Evolutionary conservation across 1,140 invertebrate genomes (phyloP), one percentile per base, ranked within the genome.

Genomic region (Danaus plexippus): DNA sequence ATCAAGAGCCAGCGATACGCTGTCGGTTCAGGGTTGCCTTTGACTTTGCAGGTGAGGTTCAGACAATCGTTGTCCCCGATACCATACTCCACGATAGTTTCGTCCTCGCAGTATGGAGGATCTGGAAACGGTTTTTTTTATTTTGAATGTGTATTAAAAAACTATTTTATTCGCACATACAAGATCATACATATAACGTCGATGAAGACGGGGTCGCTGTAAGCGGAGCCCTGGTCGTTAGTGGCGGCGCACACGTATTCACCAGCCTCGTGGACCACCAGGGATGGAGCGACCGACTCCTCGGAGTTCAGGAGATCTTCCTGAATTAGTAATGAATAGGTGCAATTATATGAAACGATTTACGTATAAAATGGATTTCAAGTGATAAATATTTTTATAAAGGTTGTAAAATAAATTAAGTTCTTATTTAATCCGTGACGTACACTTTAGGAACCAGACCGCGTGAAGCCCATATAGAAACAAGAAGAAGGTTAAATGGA

Each of bases 21-120:
- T 1, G 48, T 49, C 4, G 79, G 71, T 41, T 59, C 54, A 0
- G 84, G 84, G 52, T 80, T 82, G 1, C 65, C 67, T 22, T 69
- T 75, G 41, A 87, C 70, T 32, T 67, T 75, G 53, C 84, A 87
- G 0, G 75, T 83, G 43, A 87, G 59, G 50, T 84, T 81, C 2
- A 82, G 60, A 8, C 60, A 66, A 32, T 84, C 77, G 32, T 74
- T 67, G 9, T 75, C 75, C 2, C 66, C 73, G 0, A 85, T 45
- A 0, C 81, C 84, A 55, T 77, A 87, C 56, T 81, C 79, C 11
- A 67, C 53, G 13, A 71, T 55, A 1, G 12, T 64, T 49, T 73
- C 63, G 32, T 83, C 72, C 62, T 71, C 67, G 54, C 83, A 86
- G 47, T 71, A 75, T 8, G 80, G 61, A 43, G 81, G 75, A 59